Evolutionary conservation across 2,888 invertebrate genomes (phyloP), one percentile per base, ranked within the genome.

Genomic region (Catocala sponsa): DNA sequence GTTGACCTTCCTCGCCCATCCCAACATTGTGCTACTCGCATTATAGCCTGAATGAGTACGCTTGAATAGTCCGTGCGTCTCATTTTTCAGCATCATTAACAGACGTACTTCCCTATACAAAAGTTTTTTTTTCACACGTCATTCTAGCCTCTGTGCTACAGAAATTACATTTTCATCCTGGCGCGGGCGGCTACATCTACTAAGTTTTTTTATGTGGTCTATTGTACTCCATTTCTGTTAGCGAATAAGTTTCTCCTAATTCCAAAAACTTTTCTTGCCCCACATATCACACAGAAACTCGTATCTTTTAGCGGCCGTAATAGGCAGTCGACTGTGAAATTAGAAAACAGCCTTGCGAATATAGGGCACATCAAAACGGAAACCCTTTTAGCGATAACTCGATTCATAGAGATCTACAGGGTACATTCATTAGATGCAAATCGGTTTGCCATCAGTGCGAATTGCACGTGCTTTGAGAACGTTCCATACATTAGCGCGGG

Each of bases 1-100:
- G 86, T 74, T 86, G 92, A 87, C 94, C 92, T 92, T 91, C 90
- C 88, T 81, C 79, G 85, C 93, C 93, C 89, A 87, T 87, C 84
- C 89, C 83, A 79, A 83, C 86, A 91, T 90, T 91, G 89, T 91
- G 81, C 78, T 77, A 78, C 72, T 82, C 79, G 83, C 83, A 86
- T 86, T 87, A 85, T 82, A 65, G 55, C 68, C 84, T 91, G 88
- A 91, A 90, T 90, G 85, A 84, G 74, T 80, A 71, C 76, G 72
- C 75, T 80, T 88, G 84, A 88, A 90, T 90, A 84, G 84, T 74
- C 78, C 68, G 73, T 81, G 80, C 83, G 84, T 86, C 81, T 85
- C 83, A 83, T 87, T 88, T 86, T 85, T 85, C 80, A 86, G 74
- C 80, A 74, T 85, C 83, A 82, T 85, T 84, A 83, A 70, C 74